Percentiles rank a stretch among this genome's conserved stretches.
These are phyloP conservation scores for Eubucco bourcierii DNA, from an alignment of 2,113 vertebrate genomes.

Conservation along the genomic window DNA sequence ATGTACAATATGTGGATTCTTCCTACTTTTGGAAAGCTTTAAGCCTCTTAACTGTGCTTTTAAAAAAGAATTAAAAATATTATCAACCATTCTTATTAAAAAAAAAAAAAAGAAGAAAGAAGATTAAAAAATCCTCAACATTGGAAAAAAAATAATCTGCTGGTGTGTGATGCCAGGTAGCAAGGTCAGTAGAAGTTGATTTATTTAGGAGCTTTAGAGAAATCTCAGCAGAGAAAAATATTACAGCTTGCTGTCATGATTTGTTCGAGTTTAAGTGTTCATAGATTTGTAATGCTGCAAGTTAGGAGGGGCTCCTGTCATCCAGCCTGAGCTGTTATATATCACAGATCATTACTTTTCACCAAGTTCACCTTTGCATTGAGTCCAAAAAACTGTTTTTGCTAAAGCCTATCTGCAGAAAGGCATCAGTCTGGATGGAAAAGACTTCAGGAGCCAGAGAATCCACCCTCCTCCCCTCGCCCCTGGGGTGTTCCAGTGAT, in stretches of 20 bases:
- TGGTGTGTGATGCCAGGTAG: neutral
- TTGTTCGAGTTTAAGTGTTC: constrained; percentile 15
- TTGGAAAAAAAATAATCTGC: neutral
- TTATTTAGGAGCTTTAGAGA: constrained; percentile 14
- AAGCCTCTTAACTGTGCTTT: neutral
- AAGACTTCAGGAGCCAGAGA: constrained; percentile 40
- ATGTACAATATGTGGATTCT: neutral
- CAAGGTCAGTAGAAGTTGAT: neutral
- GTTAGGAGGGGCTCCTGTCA: neutral
- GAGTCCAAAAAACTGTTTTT: neutral
- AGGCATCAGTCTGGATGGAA: neutral
- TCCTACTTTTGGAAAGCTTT: neutral
- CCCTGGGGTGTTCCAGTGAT: neutral
- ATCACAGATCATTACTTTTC: constrained; percentile 60
- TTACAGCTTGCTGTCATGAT: constrained; percentile 17
- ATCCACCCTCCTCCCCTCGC: neutral
- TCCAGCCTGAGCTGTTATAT: constrained; percentile 30
- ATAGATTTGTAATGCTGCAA: constrained; percentile 24
- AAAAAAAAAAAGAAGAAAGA: neutral
- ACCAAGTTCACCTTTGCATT: constrained; percentile 27
- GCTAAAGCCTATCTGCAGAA: constrained; percentile 29
- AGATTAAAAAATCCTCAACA: neutral
- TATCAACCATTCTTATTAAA: neutral
- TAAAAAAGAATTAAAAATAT: neutral
- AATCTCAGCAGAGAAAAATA: constrained; percentile 33